Evolutionary conservation across 2,797 vertebrate genomes (phyloP).

Genomic region (Limnodromus scolopaceus): DNA sequence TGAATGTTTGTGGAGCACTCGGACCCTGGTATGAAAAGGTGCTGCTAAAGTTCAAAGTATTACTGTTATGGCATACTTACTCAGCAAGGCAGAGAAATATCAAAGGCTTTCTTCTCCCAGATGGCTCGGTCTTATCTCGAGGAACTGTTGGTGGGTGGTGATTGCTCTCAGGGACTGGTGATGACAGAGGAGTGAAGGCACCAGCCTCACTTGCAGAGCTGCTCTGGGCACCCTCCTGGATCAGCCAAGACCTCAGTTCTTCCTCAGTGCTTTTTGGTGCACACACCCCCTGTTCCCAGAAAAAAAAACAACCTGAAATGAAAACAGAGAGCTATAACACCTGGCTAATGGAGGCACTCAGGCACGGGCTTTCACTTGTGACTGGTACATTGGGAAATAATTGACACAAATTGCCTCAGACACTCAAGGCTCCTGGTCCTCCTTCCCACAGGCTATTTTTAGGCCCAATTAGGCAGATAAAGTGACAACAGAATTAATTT

Average conservation of each 20-base stretch:
- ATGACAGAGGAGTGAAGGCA: conserved; percentile 3
- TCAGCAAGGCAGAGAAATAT: conserved; percentile 38
- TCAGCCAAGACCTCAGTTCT: background rate
- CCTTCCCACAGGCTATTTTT: conserved; percentile 41
- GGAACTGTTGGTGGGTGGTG: conserved; percentile 54
- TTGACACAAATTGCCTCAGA: conserved; percentile 36
- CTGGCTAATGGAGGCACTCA: background rate
- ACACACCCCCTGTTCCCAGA: background rate
- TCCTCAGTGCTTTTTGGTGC: background rate
- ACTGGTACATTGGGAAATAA: background rate
- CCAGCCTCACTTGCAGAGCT: background rate
- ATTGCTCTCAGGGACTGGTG: conserved; percentile 27
- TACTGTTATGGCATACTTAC: conserved; percentile 56
- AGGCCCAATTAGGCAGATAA: background rate
- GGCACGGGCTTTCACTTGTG: background rate
- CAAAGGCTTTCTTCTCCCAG: conserved; percentile 57
- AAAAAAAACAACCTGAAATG: background rate
- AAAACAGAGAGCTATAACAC: background rate
- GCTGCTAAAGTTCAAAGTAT: conserved; percentile 54
- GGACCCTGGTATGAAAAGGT: conserved; percentile 51
- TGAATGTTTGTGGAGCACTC: conserved; percentile 50
- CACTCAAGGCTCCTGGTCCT: background rate
- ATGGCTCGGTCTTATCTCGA: conserved; percentile 47
- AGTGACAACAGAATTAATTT: background rate
- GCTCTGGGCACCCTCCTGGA: background rate